Evolutionary conservation across 2,113 vertebrate species (phyloP).

Genomic region (Sminthopsis crassicaudata): DNA sequence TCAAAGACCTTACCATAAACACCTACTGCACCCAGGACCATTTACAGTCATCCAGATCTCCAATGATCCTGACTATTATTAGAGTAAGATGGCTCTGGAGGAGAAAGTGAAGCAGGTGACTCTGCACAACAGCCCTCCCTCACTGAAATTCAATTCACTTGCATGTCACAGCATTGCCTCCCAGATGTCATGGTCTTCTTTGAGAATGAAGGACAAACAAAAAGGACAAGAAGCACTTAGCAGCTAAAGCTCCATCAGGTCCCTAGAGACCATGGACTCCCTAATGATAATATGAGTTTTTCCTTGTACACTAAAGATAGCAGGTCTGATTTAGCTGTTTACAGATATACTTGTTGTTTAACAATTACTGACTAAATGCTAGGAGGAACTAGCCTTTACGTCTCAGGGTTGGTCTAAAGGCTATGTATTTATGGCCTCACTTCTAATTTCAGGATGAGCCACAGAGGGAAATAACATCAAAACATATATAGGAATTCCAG

Average conservation of each 20-base stretch:
- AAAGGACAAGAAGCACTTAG: too few species aligned
- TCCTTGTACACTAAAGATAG: not conserved
- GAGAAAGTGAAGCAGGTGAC: too few species aligned
- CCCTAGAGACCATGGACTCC: not conserved
- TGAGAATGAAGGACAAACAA: too few species aligned
- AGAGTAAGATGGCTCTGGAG: too few species aligned
- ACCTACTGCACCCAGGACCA: too few species aligned
- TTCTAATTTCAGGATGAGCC: not conserved
- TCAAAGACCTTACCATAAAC: not conserved
- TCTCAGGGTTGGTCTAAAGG: not conserved
- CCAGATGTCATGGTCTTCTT: too few species aligned
- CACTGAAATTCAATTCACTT: too few species aligned
- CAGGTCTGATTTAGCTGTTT: not conserved
- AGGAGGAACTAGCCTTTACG: not conserved
- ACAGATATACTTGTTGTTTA: not conserved
- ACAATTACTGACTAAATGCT: not conserved
- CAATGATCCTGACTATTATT: too few species aligned
- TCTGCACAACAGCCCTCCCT: too few species aligned
- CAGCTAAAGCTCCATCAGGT: not conserved
- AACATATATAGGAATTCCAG: not conserved
- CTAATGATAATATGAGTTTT: not conserved
- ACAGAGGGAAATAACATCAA: not conserved
- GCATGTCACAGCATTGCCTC: too few species aligned
- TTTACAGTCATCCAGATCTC: too few species aligned
- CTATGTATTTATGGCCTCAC: not conserved